Evolutionary conservation across 2,888 invertebrate species (phyloP), one percentile per base, ranked within the genome.

Genomic region (Ochropleura plecta): DNA sequence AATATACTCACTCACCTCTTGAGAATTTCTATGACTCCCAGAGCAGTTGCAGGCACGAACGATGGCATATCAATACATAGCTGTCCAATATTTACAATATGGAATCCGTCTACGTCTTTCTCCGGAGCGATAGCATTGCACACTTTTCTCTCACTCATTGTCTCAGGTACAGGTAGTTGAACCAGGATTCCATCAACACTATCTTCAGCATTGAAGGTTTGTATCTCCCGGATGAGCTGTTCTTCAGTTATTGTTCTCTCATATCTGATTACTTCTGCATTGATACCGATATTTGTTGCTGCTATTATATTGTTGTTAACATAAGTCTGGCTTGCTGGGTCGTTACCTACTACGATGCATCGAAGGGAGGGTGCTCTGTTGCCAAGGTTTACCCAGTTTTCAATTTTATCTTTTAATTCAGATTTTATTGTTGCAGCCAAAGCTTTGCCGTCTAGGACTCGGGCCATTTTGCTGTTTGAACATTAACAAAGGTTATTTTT

Each of bases 41-140:
- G 94, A 10, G 98, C 98, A 42, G 98, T 98, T 66, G 98, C 98
- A 1, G 98, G 98, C 9, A 98, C 97, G 79, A 98, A 96, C 0
- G 97, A 97, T 63, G 97, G 97, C 97, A 98, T 97, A 91, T 98
- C 98, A 66, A 98, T 92, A 75, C 97, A 97, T 70, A 98, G 95
- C 86, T 97, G 97, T 7, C 99, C 99, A 73, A 99, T 97, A 93
- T 99, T 99, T 18, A 97, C 95, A 76, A 98, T 97, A 93, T 98
- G 98, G 91, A 99, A 99, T 0, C 99, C 99, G 94, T 99, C 99
- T 0, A 99, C 98, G 96, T 99, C 99, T 92, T 99, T 99, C 46
- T 97, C 96, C 0, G 98, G 98, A 53, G 97, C 94, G 0, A 99
- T 97, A 0, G 98, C 97, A 95, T 99, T 98, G 90, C 98, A 98